A percentile compares a stretch with the other conserved stretches of the same genome.
phyloP scores from a whole-genome alignment of 2,113 vertebrate species.

The Crotophaga sulcirostris region DNA sequence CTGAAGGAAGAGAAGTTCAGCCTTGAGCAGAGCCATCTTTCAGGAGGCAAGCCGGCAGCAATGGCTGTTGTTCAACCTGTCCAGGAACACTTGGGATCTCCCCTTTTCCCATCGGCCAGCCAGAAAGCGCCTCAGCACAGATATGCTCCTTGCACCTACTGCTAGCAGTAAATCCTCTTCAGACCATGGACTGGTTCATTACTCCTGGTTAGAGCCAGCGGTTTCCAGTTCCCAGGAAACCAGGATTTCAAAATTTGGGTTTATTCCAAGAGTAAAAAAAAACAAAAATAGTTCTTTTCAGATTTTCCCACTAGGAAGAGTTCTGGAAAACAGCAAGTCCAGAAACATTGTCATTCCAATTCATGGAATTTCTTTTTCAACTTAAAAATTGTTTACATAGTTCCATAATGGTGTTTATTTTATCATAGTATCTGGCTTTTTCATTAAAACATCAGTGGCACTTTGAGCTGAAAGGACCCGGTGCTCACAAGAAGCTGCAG shows the following conservation, averaged over 20 bases:
- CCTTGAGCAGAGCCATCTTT: not conserved
- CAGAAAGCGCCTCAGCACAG: not conserved
- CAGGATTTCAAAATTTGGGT: slow-evolving; percentile 39
- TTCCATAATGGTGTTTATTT: slow-evolving; percentile 5
- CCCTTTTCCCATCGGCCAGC: not conserved
- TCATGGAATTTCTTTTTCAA: not conserved
- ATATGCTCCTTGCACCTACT: not conserved
- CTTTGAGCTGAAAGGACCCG: slow-evolving; percentile 18
- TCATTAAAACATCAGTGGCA: slow-evolving; percentile 2
- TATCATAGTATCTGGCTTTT: slow-evolving; percentile 13
- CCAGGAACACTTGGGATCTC: rapidly evolving
- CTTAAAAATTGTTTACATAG: not conserved
- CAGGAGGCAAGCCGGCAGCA: not conserved
- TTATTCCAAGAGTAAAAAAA: slow-evolving; percentile 21
- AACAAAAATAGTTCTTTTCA: not conserved
- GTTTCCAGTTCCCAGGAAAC: slow-evolving; percentile 65
- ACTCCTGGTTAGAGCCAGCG: not conserved
- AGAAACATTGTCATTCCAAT: not conserved
- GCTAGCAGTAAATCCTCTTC: slow-evolving; percentile 4
- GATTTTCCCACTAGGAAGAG: slow-evolving; percentile 25
- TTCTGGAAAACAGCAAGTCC: slow-evolving; percentile 4
- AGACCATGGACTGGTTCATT: not conserved
- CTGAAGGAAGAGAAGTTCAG: not conserved
- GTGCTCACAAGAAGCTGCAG: not conserved
- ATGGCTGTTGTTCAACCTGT: not conserved